These are phyloP conservation scores for Toxonevra muliebris DNA, from an alignment of 2,888 invertebrate genomes.

Conservation along the genomic window DNA sequence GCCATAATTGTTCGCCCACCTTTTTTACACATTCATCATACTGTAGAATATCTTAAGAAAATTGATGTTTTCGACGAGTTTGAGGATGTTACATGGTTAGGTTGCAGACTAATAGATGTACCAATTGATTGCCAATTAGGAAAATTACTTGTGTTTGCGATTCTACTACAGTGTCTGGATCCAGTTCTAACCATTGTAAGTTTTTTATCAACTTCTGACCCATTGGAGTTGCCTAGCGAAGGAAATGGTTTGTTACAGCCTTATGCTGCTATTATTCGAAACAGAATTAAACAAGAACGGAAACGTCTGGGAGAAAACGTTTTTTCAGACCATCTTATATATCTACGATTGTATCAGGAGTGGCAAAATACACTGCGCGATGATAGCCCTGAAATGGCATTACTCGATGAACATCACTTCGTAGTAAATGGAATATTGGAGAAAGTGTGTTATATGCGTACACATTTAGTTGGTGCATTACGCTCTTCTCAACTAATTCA, in stretches of 20 bases:
- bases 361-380: slow-evolving; percentile 75
- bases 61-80: slow-evolving; percentile 86
- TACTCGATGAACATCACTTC: slow-evolving; percentile 69
- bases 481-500: slow-evolving; percentile 67
- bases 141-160: slow-evolving; percentile 88
- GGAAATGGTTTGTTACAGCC: slow-evolving; percentile 22
- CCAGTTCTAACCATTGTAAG: slow-evolving; percentile 92
- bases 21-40: slow-evolving; percentile 77
- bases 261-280: slow-evolving; percentile 54
- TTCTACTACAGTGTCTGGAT: slow-evolving; percentile 90
- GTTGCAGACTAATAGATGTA: slow-evolving; percentile 86
- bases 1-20: slow-evolving; percentile 86
- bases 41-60: slow-evolving; percentile 73
- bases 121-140: slow-evolving; percentile 90
- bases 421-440: slow-evolving; percentile 88
- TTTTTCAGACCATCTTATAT: slow-evolving; percentile 87
- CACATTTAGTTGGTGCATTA: slow-evolving; percentile 84
- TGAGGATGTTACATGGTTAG: slow-evolving; percentile 80
- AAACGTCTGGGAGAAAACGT: slow-evolving; percentile 76
- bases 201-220: slow-evolving; percentile 77
- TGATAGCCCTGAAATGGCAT: slow-evolving; percentile 72
- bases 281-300: slow-evolving; percentile 55
- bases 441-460: slow-evolving; percentile 83
- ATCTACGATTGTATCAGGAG: slow-evolving; percentile 81
- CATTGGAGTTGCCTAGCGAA: slow-evolving; percentile 69